Evolutionary conservation across 2,888 invertebrate species (phyloP).

Genomic region (Philhelius pedissequus): DNA sequence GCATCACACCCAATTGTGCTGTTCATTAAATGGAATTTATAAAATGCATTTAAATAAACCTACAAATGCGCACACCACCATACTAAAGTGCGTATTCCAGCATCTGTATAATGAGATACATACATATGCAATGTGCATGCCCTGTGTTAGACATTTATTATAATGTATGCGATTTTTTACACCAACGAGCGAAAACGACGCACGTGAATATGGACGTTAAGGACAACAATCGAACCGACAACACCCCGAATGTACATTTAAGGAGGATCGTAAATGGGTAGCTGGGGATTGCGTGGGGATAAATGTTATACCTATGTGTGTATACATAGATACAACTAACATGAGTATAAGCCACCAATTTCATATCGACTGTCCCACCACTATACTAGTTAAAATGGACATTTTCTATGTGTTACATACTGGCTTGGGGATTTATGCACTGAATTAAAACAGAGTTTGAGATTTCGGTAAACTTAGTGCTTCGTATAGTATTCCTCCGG

Average conservation of each 20-base stretch:
- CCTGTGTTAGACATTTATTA: conserved; percentile 40
- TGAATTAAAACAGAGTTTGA: background rate
- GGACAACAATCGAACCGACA: background rate
- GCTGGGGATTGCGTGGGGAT: background rate
- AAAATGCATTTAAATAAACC: conserved; percentile 38
- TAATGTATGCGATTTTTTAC: conserved; percentile 50
- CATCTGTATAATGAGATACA: background rate
- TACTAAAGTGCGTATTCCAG: conserved; percentile 1
- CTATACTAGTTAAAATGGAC: background rate
- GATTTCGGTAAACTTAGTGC: background rate
- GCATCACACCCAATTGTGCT: conserved; percentile 25
- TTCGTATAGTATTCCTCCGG: background rate
- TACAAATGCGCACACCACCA: background rate
- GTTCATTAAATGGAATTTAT: conserved; percentile 38
- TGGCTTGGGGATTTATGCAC: background rate
- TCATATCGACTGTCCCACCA: background rate
- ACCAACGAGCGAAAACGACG: background rate
- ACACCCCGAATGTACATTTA: conserved; percentile 19
- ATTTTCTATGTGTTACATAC: conserved; percentile 2
- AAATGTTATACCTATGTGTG: background rate
- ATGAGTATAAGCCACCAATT: background rate
- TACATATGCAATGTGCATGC: no score
- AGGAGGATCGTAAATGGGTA: background rate
- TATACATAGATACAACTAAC: background rate
- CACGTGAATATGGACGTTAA: background rate